A percentile compares a stretch with the other conserved stretches of the same genome.
phyloP scores from a whole-genome alignment of 2,113 vertebrate genomes.

The Pollimyrus isidori region DNA sequence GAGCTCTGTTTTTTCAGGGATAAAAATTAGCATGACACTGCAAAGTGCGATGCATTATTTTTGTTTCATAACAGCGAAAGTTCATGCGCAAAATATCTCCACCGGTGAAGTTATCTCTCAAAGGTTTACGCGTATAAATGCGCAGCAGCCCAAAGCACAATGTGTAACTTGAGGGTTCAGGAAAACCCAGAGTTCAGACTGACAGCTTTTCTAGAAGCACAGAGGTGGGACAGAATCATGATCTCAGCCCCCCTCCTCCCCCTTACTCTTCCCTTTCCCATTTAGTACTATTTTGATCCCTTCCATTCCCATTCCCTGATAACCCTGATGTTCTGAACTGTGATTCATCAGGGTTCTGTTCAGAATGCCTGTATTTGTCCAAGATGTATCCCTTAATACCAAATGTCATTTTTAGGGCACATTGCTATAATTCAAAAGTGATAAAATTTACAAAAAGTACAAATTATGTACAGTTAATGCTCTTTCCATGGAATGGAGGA shows the following conservation, averaged over 20 bases:
- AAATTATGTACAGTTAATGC: not conserved
- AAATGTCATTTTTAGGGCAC: not conserved
- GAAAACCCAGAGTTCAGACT: not conserved
- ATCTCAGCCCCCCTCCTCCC: too few species aligned
- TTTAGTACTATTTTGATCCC: not conserved
- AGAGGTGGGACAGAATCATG: too few species aligned
- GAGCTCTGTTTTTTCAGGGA: not conserved
- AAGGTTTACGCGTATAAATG: not conserved
- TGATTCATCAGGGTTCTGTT: not conserved
- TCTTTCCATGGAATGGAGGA: not conserved
- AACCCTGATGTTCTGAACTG: not conserved
- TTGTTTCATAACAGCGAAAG: not conserved
- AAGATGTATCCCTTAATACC: not conserved
- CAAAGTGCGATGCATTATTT: not conserved
- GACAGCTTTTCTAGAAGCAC: not conserved
- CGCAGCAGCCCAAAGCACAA: conserved; percentile 3
- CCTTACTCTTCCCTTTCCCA: not conserved
- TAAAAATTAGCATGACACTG: not conserved
- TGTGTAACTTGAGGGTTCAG: not conserved
- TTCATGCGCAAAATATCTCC: not conserved
- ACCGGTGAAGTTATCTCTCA: not conserved
- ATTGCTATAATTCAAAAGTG: not conserved
- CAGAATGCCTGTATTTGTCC: not conserved
- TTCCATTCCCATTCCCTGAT: not conserved
- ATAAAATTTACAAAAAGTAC: not conserved